Conservation (phyloP, 2,113 vertebrate species). For the Albula glossodonta region DNA sequence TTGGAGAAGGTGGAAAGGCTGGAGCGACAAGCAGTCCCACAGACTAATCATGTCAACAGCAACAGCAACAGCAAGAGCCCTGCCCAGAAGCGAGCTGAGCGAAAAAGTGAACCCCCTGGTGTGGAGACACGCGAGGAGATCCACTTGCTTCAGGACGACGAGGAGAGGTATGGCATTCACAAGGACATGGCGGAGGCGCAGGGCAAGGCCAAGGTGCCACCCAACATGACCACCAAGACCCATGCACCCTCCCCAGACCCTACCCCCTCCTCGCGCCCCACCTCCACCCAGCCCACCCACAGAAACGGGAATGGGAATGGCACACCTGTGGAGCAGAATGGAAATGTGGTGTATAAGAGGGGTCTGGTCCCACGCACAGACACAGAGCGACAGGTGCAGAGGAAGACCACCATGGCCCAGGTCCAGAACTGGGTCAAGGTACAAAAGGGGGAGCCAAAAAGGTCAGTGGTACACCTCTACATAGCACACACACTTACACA, state of each 20-base stretch:
- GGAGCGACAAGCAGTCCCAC: constrained; percentile 78
- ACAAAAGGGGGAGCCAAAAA: constrained; percentile 87
- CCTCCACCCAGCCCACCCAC: constrained; percentile 65
- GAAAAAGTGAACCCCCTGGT: constrained; percentile 55
- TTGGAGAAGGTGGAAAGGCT: constrained; percentile 73
- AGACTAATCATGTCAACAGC: constrained; percentile 80
- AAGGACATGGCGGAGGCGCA: constrained; percentile 75
- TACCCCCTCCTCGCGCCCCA: constrained; percentile 49
- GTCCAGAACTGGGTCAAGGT: constrained; percentile 93
- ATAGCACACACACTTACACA: neutral
- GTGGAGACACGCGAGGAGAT: constrained; percentile 65
- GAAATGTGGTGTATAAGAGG: constrained; percentile 77
- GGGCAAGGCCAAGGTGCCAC: constrained; percentile 63
- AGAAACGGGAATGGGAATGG: constrained; percentile 78
- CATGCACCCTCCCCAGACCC: constrained; percentile 75
- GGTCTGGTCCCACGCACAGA: constrained; percentile 69
- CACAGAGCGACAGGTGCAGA: constrained; percentile 84
- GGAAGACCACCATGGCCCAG: constrained; percentile 85
- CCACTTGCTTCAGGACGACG: constrained; percentile 64
- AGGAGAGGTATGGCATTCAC: constrained; percentile 59
- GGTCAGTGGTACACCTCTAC: constrained; percentile 71
- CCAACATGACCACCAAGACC: constrained; percentile 58
- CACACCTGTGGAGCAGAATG: constrained; percentile 82
- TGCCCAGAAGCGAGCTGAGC: constrained; percentile 65
- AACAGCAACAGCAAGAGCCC: constrained; percentile 70